Evolutionary conservation across 2,797 vertebrate genomes (phyloP).

Genomic region (Sebastes flavidus): DNA sequence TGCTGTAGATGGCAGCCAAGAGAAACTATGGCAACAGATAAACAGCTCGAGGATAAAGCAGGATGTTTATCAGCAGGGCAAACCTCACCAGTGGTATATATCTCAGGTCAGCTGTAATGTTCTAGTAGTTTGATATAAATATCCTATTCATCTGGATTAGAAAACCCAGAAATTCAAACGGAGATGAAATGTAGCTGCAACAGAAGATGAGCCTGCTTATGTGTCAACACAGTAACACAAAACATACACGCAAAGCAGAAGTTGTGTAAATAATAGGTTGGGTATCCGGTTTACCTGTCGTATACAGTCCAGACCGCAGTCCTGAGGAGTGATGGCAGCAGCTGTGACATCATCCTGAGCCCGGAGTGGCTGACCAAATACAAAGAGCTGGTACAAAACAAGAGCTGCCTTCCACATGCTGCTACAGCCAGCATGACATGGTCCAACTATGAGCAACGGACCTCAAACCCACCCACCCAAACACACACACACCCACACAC

Average conservation of each 20-base stretch:
- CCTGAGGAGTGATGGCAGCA: conserved; percentile 57
- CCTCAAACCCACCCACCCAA: not conserved
- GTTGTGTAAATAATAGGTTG: too few species aligned
- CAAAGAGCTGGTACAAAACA: conserved; percentile 40
- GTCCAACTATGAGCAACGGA: not conserved
- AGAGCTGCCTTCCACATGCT: conserved; percentile 66
- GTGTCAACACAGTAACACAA: not conserved
- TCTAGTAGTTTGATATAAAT: not conserved
- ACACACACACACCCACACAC: not conserved
- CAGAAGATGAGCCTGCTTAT: not conserved
- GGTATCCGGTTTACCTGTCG: conserved; percentile 61
- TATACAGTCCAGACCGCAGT: conserved; percentile 79
- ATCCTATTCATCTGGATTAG: not conserved
- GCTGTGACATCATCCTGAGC: conserved; percentile 8
- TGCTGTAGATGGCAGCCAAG: not conserved
- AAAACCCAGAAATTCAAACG: not conserved
- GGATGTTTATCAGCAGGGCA: not conserved
- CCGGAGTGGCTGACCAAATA: not conserved
- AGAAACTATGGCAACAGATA: not conserved
- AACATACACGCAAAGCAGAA: not conserved
- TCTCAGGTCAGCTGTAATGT: not conserved
- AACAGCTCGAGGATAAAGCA: not conserved
- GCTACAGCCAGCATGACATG: not conserved
- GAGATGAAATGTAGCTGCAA: not conserved
- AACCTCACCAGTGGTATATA: not conserved